Conservation (phyloP, 2,888 invertebrate genomes). For the Megalurothrips usitatus region DNA sequence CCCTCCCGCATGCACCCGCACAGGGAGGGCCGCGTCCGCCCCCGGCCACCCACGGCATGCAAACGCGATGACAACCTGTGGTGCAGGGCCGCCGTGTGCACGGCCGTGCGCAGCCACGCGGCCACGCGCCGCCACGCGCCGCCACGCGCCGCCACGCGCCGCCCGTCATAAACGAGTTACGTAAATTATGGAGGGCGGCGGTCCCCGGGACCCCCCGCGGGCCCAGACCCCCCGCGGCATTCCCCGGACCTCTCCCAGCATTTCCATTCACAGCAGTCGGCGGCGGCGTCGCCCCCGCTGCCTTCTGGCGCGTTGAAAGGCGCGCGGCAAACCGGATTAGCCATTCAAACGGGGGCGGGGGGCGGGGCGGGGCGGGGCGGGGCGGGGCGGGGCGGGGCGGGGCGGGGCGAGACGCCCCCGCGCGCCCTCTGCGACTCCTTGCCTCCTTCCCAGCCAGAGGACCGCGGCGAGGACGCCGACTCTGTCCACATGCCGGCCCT, state of each 20-base stretch:
- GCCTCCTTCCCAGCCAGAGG: too few species aligned
- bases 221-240: not conserved
- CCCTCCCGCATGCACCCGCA: too few species aligned
- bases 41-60: too few species aligned
- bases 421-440: too few species aligned
- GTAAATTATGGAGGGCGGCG: not conserved
- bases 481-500: too few species aligned
- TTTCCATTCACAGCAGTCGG: conserved; percentile 3
- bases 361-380: not conserved
- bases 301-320: conserved; percentile 17
- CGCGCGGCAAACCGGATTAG: conserved; percentile 11
- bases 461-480: not conserved
- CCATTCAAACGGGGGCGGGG: not conserved
- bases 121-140: too few species aligned
- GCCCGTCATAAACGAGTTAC: conserved; percentile 13
- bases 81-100: too few species aligned
- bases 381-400: not conserved
- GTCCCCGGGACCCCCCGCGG: not conserved
- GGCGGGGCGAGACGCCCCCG: not conserved
- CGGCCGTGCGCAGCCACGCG: not conserved
- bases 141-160: too few species aligned
- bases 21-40: too few species aligned
- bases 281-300: not conserved
- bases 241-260: not conserved
- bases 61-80: too few species aligned